Base-by-base conservation (phyloP, 2,797 vertebrate species). In the Denticeps clupeoides region DNA sequence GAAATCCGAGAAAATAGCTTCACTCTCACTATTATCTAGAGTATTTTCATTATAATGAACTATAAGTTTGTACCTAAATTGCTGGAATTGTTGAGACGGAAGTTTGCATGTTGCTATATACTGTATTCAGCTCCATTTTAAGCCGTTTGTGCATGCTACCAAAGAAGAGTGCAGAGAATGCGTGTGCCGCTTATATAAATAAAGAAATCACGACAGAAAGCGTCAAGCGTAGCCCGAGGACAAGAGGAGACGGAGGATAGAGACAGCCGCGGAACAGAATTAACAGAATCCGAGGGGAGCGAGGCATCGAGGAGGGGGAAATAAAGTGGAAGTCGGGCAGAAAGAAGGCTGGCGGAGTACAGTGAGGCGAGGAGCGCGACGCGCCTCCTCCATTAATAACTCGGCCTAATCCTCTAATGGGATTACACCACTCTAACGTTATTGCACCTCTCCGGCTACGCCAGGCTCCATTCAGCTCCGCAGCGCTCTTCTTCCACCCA, bases 341-440 rank as follows among this genome's bases (percentile, higher is more conserved):
- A 19, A 35, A 38, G 37, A 18, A 21, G 16, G 9, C 9, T 10
- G 21, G 9, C 10, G 9, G 18, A 5, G 38, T 19, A 19, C 9
- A 38, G 9, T 9, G 35, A 38, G 9, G 37, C 18, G 4, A 16
- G 35, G 21, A 19, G 18, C 21, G 33, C 16, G 15, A 19, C 3
- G 35, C 7, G 16, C 35, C 18, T 38, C 35, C 35, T 21, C 35
- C 35, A 38, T 38, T 38, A 38, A 38, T 38, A 38, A 38, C 35
- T 38, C 35, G 38, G 38, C 38, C 35, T 38, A 21, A 38, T 38
- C 35, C 35, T 35, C 35, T 38, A 38, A 38, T 38, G 35, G 35
- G 35, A 38, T 38, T 38, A 38, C 35, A 19, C 18, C 35, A 38
- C 35, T 38, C 35, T 38, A 19, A 38, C 3, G 18, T 38, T 21